Evolutionary conservation across 2,888 invertebrate species (phyloP), one percentile per base, ranked within the genome.

Genomic region (Nomada ferruginata): DNA sequence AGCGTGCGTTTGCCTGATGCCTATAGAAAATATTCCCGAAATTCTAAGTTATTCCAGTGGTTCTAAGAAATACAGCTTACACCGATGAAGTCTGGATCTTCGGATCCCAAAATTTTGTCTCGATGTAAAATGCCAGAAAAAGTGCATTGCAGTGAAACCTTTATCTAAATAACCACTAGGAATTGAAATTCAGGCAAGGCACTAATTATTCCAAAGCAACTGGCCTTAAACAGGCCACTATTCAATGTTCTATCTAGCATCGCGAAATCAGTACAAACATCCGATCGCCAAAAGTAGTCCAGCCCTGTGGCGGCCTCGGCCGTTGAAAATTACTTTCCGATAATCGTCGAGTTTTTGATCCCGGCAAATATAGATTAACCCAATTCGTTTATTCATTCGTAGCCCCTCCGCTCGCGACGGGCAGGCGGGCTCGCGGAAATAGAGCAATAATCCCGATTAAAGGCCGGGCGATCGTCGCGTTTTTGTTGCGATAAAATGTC

Each of bases 361-460:
- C 85, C 85, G 80, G 83, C 79, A 82, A 85, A 85, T 85, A 85
- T 83, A 80, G 85, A 85, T 85, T 83, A 85, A 85, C 85, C 85
- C 85, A 83, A 83, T 85, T 85, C 82, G 85, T 85, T 85, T 85
- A 85, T 85, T 82, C 79, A 85, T 85, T 79, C 72, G 76, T 79
- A 65, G 71, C 68, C 15, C 53, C 26, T 26, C 69, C 65, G 23
- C 23, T 23, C 55, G 73, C 47, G 63, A 36, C 3, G 79, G 20
- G 53, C 65, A 64, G 29, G 47, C 60, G 36, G 50, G 63, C 52
- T 59, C 82, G 82, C 82, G 85, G 85, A 85, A 85, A 85, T 85
- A 82, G 85, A 85, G 85, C 82, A 76, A 76, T 85, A 85, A 85
- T 85, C 77, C 75, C 82, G 85, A 85, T 82, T 85, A 85, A 85